Evolutionary conservation across 2,797 vertebrate species (phyloP).

Genomic region (Sciurus vulgaris): DNA sequence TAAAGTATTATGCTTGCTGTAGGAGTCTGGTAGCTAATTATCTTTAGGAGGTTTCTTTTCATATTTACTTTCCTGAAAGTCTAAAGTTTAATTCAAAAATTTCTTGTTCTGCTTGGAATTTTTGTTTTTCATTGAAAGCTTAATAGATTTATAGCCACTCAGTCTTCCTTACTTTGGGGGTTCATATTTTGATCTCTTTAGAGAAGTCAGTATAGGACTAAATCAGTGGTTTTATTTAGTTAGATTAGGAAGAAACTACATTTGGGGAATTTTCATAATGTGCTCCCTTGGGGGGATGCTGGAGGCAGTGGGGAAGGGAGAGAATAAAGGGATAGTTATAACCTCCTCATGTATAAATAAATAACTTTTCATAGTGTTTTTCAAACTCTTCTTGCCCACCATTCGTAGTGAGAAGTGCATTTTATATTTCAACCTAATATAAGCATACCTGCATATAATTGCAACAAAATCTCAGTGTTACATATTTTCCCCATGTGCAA

Average conservation of each 20-base stretch:
- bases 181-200: constrained; percentile 60
- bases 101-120: constrained; percentile 46
- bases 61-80: constrained; percentile 50
- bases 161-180: constrained; percentile 22
- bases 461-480: constrained; percentile 55
- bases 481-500: not conserved
- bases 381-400: constrained; percentile 15
- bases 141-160: constrained; percentile 32
- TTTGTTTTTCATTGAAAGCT: constrained; percentile 35
- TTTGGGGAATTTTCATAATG: constrained; percentile 16
- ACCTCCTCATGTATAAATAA: not conserved
- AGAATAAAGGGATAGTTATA: constrained; percentile 28
- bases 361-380: constrained; percentile 47
- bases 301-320: not conserved
- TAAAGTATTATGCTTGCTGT: constrained; percentile 10
- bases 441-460: constrained; percentile 45
- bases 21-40: constrained; percentile 2
- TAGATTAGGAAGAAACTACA: constrained; percentile 26
- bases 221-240: constrained; percentile 33
- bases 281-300: not conserved
- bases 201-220: not conserved
- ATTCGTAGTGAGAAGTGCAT: constrained; percentile 35
- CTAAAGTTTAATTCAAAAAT: constrained; percentile 61
- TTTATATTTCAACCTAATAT: constrained; percentile 22
- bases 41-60: constrained; percentile 32